Evolutionary conservation across 1,140 invertebrate genomes (phyloP).

Genomic region (Aphaenogaster rudis): DNA sequence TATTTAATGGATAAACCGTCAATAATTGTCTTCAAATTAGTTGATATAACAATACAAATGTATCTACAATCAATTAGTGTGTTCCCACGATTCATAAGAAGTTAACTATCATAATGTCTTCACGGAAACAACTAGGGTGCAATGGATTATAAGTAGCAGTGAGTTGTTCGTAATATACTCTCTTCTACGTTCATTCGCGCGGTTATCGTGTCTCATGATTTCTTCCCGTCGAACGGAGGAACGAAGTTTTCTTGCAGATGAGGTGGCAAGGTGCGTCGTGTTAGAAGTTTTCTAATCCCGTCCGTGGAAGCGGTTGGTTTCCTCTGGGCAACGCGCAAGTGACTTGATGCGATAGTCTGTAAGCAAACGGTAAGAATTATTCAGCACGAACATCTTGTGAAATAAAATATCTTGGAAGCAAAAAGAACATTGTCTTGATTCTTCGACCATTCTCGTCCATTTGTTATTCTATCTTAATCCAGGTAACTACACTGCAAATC

Average conservation of each 20-base stretch:
- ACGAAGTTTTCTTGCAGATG: conserved; percentile 49
- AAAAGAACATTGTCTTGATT: conserved; percentile 2
- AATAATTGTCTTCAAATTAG: background rate
- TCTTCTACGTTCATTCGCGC: conserved; percentile 34
- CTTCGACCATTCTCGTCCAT: background rate
- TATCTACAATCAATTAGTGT: background rate
- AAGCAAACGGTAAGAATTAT: conserved; percentile 46
- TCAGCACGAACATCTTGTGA: conserved; percentile 19
- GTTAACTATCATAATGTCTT: conserved; percentile 1
- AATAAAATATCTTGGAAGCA: conserved; percentile 21
- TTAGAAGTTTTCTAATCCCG: conserved; percentile 56
- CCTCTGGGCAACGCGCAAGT: conserved; percentile 17
- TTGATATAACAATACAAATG: background rate
- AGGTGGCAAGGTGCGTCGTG: conserved; percentile 36
- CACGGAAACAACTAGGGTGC: background rate
- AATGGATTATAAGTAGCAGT: conserved; percentile 17
- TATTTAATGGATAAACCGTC: background rate
- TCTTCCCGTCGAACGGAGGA: conserved; percentile 36
- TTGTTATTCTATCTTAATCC: background rate
- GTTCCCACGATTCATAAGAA: background rate
- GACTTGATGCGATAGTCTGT: conserved; percentile 13
- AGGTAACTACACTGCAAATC: background rate
- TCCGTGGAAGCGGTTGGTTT: background rate
- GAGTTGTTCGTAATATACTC: conserved; percentile 30
- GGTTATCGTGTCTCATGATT: conserved; percentile 5